phyloP scores from a whole-genome alignment of 2,888 invertebrate genomes.

The Salticus scenicus region DNA sequence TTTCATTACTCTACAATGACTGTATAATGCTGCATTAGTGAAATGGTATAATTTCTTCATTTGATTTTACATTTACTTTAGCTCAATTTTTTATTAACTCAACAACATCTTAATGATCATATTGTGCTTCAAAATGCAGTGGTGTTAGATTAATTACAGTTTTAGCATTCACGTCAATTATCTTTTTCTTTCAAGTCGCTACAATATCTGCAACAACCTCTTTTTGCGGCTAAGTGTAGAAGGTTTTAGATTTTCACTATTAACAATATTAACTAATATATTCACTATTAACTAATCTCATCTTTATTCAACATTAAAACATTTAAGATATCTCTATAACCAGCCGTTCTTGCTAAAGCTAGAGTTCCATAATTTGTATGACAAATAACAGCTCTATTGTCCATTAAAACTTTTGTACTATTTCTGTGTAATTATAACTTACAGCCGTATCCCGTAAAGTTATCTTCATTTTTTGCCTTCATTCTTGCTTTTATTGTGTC shows the following conservation, averaged over 20 bases:
- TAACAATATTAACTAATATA: slow-evolving; percentile 77
- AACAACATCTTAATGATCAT: slow-evolving; percentile 82
- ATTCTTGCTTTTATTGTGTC: not conserved
- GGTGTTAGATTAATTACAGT: slow-evolving; percentile 84
- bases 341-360: not conserved
- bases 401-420: slow-evolving; percentile 75
- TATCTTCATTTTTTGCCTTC: not conserved
- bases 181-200: not conserved
- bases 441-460: not conserved
- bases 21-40: slow-evolving; percentile 7
- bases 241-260: not conserved
- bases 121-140: slow-evolving; percentile 84
- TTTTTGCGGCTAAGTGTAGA: slow-evolving; percentile 14
- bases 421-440: slow-evolving; percentile 59
- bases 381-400: slow-evolving; percentile 80
- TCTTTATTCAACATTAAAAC: slow-evolving; percentile 84
- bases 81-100: too few relatives aligned
- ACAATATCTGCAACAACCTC: slow-evolving; percentile 21
- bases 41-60: not conserved
- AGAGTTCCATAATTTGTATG: not conserved
- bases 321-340: slow-evolving; percentile 35
- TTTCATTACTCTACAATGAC: slow-evolving; percentile 13
- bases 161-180: slow-evolving; percentile 62
- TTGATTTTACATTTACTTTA: not conserved
- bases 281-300: too few relatives aligned